Conservation (phyloP, 2,888 invertebrate genomes). For the Congeria kusceri region DNA sequence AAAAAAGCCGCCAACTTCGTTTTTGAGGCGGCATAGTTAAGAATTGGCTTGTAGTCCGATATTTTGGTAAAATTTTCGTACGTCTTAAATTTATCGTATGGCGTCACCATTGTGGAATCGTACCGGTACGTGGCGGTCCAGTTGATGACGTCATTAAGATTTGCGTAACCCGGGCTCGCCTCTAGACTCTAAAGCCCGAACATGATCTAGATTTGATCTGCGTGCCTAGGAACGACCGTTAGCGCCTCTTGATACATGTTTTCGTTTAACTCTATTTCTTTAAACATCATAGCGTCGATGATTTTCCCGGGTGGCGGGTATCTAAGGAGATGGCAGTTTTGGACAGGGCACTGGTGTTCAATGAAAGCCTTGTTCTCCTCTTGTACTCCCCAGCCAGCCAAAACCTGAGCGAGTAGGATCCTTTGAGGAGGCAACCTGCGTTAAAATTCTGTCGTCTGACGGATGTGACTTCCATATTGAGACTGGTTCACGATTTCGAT, state of each 20-base stretch:
- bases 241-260: not conserved
- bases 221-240: slow-evolving; percentile 57
- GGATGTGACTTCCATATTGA: slow-evolving; percentile 37
- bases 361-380: slow-evolving; percentile 89
- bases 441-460: slow-evolving; percentile 73
- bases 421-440: slow-evolving; percentile 70
- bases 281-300: slow-evolving; percentile 94
- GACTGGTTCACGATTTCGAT: not conserved
- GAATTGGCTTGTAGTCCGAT: slow-evolving; percentile 63
- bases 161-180: slow-evolving; percentile 93
- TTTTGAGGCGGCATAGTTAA: slow-evolving; percentile 90
- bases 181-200: slow-evolving; percentile 98
- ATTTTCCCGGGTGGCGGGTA: slow-evolving; percentile 89
- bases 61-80: slow-evolving; percentile 90
- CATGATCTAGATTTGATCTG: slow-evolving; percentile 92
- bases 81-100: slow-evolving; percentile 97
- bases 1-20: slow-evolving; percentile 98
- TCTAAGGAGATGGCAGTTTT: slow-evolving; percentile 92
- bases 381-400: slow-evolving; percentile 58
- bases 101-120: slow-evolving; percentile 97
- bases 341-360: slow-evolving; percentile 93
- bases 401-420: slow-evolving; percentile 66
- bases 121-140: slow-evolving; percentile 98
- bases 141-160: slow-evolving; percentile 93
- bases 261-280: slow-evolving; percentile 74